phyloP scores from a whole-genome alignment of 2,888 invertebrate species.

The Priocnemis perturbator region DNA sequence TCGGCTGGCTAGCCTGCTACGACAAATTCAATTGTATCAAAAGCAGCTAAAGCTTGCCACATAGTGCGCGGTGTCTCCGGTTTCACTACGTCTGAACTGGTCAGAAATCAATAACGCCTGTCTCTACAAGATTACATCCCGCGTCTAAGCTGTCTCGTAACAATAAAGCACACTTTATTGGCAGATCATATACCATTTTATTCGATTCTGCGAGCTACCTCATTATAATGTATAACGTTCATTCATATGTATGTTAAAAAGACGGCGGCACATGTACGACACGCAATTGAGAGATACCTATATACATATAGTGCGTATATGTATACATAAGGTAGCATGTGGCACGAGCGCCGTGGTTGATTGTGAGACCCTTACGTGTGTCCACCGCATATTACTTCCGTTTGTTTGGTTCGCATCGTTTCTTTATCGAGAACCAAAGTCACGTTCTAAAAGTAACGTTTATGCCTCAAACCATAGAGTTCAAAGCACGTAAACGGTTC shows the following conservation, averaged over 20 bases:
- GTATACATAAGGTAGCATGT: slow-evolving; percentile 60
- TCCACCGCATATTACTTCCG: too few relatives aligned
- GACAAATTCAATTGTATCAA: slow-evolving; percentile 70
- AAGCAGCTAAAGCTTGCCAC: slow-evolving; percentile 55
- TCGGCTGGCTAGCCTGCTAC: slow-evolving; percentile 61
- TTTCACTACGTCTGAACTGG: too few relatives aligned
- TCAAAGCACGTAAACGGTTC: too few relatives aligned
- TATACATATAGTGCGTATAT: slow-evolving; percentile 51
- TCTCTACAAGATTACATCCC: not conserved
- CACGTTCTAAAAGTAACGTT: not conserved
- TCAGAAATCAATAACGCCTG: too few relatives aligned
- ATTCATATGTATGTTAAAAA: slow-evolving; percentile 49
- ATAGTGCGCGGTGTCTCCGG: slow-evolving; percentile 7
- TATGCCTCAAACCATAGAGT: not conserved
- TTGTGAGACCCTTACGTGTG: slow-evolving; percentile 19
- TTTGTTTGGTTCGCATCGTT: too few relatives aligned
- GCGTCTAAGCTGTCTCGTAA: not conserved
- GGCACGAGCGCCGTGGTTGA: slow-evolving; percentile 62
- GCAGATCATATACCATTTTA: slow-evolving; percentile 56
- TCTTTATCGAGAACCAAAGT: too few relatives aligned
- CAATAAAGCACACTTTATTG: slow-evolving; percentile 32
- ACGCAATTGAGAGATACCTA: slow-evolving; percentile 47
- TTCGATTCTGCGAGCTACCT: slow-evolving; percentile 64
- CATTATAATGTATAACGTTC: slow-evolving; percentile 61
- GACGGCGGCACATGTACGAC: too few relatives aligned